Base-by-base conservation (phyloP, 2,888 invertebrate species). In the Trypoxylon attenuatum region DNA sequence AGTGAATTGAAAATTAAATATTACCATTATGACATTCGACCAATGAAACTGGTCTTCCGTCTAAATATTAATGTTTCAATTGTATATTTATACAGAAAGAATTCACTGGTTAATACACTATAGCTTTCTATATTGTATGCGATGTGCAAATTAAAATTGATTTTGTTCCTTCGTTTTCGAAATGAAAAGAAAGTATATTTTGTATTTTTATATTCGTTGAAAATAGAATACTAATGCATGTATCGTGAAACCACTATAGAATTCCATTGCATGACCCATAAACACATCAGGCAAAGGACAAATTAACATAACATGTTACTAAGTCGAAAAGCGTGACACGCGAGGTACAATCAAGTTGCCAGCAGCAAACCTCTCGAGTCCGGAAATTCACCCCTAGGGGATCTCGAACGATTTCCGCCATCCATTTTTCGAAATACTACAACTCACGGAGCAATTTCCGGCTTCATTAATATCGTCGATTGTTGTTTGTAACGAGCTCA, bases 241-340 rank as follows among this genome's bases (percentile, higher is more conserved):
- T 13, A 33, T 10, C n/a, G 33, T 33, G 33, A 4, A 52, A 52
- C 50, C 51, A 59, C 63, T 63, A 65, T 67, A 23, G 41, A 67
- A 64, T n/a, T n/a, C n/a, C n/a, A n/a, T 38, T 23, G 50, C 45
- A 25, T 41, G 43, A 54, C 61, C 69, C 60, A 79, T 77, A 71
- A 77, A 61, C 74, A 74, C 77, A 57, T 25, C 8, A 53, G 33
- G 27, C 73, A n/a, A 61, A 63, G 63, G 67, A 68, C 58, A 53
- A 64, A 79, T 80, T 78, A 80, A 60, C 80, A 78, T 77, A 81
- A 76, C 64, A 55, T 42, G 59, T 23, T 50, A 54, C 46, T 18
- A 43, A 38, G 59, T 73, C 57, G 51, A 72, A 77, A 50, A 61
- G 49, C 55, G 59, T 49, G 51, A 33, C 80, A 81, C 76, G 80